Base-by-base conservation (phyloP, 2,888 invertebrate species). In the Gnatocerus cornutus region DNA sequence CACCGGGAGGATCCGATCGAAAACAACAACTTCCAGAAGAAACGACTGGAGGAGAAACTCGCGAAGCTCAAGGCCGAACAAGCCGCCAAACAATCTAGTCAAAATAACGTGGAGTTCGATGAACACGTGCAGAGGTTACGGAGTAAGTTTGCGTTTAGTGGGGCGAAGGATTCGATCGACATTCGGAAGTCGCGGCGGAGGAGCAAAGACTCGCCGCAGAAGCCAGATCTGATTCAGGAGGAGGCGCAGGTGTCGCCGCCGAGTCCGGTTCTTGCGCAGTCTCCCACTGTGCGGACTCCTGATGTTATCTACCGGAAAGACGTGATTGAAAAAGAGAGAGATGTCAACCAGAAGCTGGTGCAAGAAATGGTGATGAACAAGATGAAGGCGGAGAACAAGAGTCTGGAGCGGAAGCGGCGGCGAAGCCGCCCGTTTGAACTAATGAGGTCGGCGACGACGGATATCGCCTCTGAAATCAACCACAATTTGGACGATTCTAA, bases 351-450 rank as follows among this genome's bases (percentile, higher is more conserved):
- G 73, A 93, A 92, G 81, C 87, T 95, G 21, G 93, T 96, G 50
- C 90, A 95, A 78, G 91, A 95, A 81, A 87, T 96, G 84, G 92
- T 96, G 58, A 90, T 95, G 88, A 93, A 92, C 79, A 91, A 93
- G 83, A 86, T 94, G 77, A 89, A 90, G 76, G 89, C 90, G 1
- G 90, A 91, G 77, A 91, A 90, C 75, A 90, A 90, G 75, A 86
- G 88, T 64, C 84, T 89, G 8, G 89, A 90, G 79, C 86, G 90
- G 69, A 89, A 83, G 63, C 80, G 88, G 66, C 86, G 90, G 0
- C 88, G 88, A 74, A 85, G 88, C 8, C 83, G 83, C 14, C 78
- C 81, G 3, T 80, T 78, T 64, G 81, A 82, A 39, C 73, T 85
- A 62, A 76, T 74, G 10, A 85, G 81, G 75, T 84, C 84, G 4